Evolutionary conservation across 2,113 vertebrate species (phyloP), one percentile per base, ranked within the genome.

Genomic region (Casuarius casuarius): DNA sequence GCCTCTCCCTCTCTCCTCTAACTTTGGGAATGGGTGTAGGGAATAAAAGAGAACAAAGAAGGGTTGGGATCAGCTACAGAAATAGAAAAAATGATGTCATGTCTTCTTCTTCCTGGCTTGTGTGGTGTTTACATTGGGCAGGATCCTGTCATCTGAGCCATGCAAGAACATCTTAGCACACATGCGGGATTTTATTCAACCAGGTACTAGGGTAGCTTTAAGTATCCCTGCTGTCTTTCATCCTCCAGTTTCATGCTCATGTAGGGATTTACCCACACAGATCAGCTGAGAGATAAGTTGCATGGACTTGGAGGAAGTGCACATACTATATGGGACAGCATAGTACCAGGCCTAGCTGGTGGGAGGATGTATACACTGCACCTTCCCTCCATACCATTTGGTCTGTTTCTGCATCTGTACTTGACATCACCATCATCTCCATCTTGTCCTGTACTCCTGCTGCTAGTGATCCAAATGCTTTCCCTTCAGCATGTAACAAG

Each of bases 41-140:
- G 72, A 86, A 84, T 19, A 82, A 84, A 93, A 92, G 33, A 79
- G 75, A 94, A 93, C 38, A 86, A 75, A 84, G 46, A 67, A 77
- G 25, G 12, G 49, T 12, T 92, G 33, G 40, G 70, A 93, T 84
- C 62, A 72, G 70, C 48, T 82, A 49, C 31, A 72, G 81, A 77
- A 92, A 73, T 40, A 76, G 40, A 46, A 82, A 54, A 88, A 65
- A 38, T 29, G 23, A 42, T 20, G 40, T 84, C 5, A 8, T 54
- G 44, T 59, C 71, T 73, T 85, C 62, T 85, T 81, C 70, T 72
- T 49, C 29, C 25, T 94, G 84, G 59, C 73, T 84, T 89, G 38
- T 49, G 28, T 66, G 61, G 29, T 84, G 46, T 83, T 91, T 94
- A 58, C n/a, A 16, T 29, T 65, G 58, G 51, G 40, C 65, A 77